A percentile compares a stretch with the other conserved stretches of the same genome.
These are phyloP conservation scores for Lasioglossum figueresi DNA, from an alignment of 2,888 invertebrate species.

Conservation along the genomic window DNA sequence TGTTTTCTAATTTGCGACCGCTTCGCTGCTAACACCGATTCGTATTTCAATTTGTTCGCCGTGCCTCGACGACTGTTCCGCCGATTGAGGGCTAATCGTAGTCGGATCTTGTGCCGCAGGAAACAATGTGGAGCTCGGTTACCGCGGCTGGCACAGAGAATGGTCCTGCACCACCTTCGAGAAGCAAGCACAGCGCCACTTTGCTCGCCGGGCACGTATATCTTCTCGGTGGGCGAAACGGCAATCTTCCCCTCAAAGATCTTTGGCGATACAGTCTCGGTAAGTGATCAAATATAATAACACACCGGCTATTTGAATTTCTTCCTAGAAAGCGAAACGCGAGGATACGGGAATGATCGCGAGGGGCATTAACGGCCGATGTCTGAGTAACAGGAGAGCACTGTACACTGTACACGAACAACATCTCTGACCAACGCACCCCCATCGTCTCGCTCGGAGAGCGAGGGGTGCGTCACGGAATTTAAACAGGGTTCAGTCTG, in stretches of 20 bases:
- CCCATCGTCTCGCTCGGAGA: conserved; percentile 56
- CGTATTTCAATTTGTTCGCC: background rate
- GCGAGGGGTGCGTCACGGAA: conserved; percentile 71
- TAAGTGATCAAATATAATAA: conserved; percentile 79
- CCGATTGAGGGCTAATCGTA: background rate
- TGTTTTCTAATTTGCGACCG: background rate
- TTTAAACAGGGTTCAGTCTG: conserved; percentile 76
- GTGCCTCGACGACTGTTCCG: background rate
- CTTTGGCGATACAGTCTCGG: conserved; percentile 93
- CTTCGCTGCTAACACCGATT: background rate
- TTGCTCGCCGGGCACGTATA: conserved; percentile 91
- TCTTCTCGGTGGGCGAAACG: conserved; percentile 93
- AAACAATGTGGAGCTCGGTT: conserved; percentile 87
- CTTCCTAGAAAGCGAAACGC: conserved; percentile 1
- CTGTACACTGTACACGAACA: conserved; percentile 35
- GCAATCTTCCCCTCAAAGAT: conserved; percentile 92
- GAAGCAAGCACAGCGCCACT: conserved; percentile 93
- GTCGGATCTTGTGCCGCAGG: conserved; percentile 55
- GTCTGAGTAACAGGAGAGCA: conserved; percentile 37
- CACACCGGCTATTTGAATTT: background rate
- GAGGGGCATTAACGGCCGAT: conserved; percentile 57
- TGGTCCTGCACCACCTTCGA: conserved; percentile 87
- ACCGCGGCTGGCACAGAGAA: conserved; percentile 84
- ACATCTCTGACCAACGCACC: conserved; percentile 68
- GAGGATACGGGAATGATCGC: conserved; percentile 51